These are phyloP conservation scores for Tortricodes alternella DNA, from an alignment of 2,888 invertebrate genomes.

Conservation along the genomic window DNA sequence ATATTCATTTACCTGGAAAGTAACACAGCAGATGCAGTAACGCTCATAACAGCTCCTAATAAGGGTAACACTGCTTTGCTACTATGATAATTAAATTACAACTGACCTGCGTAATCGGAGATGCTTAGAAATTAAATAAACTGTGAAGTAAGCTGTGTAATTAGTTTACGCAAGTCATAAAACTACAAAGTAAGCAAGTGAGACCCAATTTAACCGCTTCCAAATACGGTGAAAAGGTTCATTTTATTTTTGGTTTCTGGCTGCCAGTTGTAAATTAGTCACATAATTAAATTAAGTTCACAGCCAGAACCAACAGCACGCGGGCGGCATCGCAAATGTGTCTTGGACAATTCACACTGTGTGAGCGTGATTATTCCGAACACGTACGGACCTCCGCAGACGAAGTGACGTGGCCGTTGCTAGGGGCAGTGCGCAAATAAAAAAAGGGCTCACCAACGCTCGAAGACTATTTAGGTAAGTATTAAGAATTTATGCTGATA, in stretches of 20 bases:
- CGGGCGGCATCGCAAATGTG: slow-evolving; percentile 13
- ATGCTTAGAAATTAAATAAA: slow-evolving; percentile 25
- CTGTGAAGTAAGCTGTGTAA: background rate
- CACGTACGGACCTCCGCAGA: slow-evolving; percentile 29
- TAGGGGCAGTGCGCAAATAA: slow-evolving; percentile 10
- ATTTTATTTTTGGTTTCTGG: background rate
- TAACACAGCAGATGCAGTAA: background rate
- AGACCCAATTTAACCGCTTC: background rate
- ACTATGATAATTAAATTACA: slow-evolving; percentile 29
- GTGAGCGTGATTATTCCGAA: slow-evolving; percentile 15
- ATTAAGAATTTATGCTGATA: background rate
- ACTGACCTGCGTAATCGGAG: slow-evolving; percentile 11
- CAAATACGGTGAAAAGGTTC: background rate
- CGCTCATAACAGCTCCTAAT: slow-evolving; percentile 23
- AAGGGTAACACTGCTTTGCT: slow-evolving; percentile 21
- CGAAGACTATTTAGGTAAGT: no score
- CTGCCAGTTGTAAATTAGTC: slow-evolving; percentile 16
- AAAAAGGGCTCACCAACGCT: no score
- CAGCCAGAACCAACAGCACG: slow-evolving; percentile 5
- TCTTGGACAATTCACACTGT: slow-evolving; percentile 17
- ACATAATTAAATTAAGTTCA: slow-evolving; percentile 21
- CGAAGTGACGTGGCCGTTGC: slow-evolving; percentile 18
- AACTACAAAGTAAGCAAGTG: background rate
- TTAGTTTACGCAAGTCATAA: background rate
- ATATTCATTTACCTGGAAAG: background rate